Evolutionary conservation across 2,113 vertebrate species (phyloP).

Genomic region (Pyrgilauda ruficollis): DNA sequence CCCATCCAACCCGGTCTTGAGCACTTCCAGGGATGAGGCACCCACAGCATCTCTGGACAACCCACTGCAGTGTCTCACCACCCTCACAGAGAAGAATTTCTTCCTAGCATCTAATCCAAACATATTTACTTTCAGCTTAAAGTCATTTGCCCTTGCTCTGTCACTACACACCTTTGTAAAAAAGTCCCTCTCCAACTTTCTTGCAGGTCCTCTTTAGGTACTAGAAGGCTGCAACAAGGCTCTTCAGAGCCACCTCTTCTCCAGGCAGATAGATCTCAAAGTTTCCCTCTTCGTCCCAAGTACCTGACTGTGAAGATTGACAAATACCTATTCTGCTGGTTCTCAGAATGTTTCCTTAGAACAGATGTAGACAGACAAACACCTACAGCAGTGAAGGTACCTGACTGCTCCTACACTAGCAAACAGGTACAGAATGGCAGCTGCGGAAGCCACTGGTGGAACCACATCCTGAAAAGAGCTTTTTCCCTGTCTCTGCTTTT

Average conservation of each 20-base stretch:
- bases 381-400: not conserved
- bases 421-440: not conserved
- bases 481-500: not conserved
- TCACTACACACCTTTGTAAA: not conserved
- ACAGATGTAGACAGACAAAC: not conserved
- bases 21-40: not conserved
- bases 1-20: not conserved
- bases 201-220: not conserved
- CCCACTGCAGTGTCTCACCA: not conserved
- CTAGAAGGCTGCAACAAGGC: not conserved
- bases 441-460: not conserved
- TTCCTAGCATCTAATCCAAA: not conserved
- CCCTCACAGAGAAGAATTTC: not conserved
- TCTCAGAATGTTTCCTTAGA: not conserved
- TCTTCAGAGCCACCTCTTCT: not conserved
- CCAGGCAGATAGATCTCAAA: not conserved
- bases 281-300: not conserved
- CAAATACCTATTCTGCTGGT: not conserved
- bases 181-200: not conserved
- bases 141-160: not conserved
- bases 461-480: slow-evolving; percentile 29
- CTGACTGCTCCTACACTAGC: not conserved
- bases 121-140: not conserved
- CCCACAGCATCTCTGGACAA: not conserved
- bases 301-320: not conserved